These are phyloP conservation scores for Bruchidius siliquastri DNA, from an alignment of 2,888 invertebrate species.

Conservation along the genomic window DNA sequence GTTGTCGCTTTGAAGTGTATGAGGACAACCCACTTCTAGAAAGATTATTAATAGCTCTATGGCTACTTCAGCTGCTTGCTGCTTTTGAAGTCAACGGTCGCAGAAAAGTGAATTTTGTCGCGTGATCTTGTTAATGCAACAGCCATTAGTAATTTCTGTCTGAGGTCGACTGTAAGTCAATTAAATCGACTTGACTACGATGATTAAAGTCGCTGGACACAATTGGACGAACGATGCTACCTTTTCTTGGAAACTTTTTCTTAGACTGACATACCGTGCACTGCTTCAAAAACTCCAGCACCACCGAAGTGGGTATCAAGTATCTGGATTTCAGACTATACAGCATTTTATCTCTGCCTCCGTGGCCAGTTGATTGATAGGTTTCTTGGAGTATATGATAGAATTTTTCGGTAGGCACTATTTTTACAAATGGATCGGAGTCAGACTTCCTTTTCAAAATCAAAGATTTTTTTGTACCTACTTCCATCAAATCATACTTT, in stretches of 20 bases:
- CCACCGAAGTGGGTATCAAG: background rate
- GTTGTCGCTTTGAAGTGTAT: constrained; percentile 21
- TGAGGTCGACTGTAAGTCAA: constrained; percentile 14
- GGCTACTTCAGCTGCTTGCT: constrained; percentile 10
- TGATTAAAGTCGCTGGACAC: background rate
- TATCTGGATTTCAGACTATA: background rate
- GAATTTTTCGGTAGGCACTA: too few species aligned
- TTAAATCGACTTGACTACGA: constrained; percentile 13
- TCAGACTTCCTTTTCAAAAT: too few species aligned
- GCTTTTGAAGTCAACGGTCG: constrained; percentile 13
- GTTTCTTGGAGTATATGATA: too few species aligned
- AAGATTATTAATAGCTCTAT: constrained; percentile 18
- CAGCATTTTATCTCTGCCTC: background rate
- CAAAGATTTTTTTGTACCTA: too few species aligned
- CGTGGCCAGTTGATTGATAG: background rate
- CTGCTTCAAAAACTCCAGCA: too few species aligned
- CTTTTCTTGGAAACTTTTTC: background rate
- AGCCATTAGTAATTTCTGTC: constrained; percentile 16
- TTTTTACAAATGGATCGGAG: too few species aligned
- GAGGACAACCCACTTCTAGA: constrained; percentile 18
- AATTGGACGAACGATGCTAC: background rate
- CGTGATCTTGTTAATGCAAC: constrained; percentile 17
- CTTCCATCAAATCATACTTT: too few species aligned
- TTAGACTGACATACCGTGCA: too few species aligned
- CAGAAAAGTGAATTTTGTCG: constrained; percentile 16